phyloP scores from a whole-genome alignment of 2,888 invertebrate species.

The Emmelina monodactyla region DNA sequence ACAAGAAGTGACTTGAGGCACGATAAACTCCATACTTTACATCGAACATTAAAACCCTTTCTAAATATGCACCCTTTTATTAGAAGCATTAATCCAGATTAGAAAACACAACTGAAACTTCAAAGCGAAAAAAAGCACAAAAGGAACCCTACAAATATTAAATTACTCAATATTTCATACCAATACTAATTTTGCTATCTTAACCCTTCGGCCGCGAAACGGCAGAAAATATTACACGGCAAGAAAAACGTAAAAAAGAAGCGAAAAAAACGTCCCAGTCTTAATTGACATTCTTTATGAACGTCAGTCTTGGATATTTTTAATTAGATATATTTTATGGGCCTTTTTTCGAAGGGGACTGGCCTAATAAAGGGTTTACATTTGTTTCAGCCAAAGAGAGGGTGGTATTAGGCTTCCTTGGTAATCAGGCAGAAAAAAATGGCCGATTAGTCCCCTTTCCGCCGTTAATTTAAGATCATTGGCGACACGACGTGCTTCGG shows the following conservation, averaged over 20 bases:
- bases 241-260: conserved; percentile 29
- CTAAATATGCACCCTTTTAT: conserved; percentile 3
- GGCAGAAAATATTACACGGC: conserved; percentile 55
- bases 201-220: conserved; percentile 59
- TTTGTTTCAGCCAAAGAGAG: conserved; percentile 58
- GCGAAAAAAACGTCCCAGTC: conserved; percentile 40
- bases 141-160: conserved; percentile 44
- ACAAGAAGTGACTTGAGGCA: too few species aligned
- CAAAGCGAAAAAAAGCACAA: conserved; percentile 22
- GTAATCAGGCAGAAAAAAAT: conserved; percentile 65
- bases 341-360: conserved; percentile 58
- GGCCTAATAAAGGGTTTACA: conserved; percentile 61
- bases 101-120: conserved; percentile 19
- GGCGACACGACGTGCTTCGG: conserved; percentile 33
- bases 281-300: conserved; percentile 69
- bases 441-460: conserved; percentile 56
- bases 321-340: conserved; percentile 69
- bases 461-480: conserved; percentile 64
- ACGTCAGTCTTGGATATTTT: conserved; percentile 67
- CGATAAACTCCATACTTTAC: too few species aligned
- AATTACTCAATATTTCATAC: conserved; percentile 66
- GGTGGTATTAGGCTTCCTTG: conserved; percentile 60
- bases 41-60: conserved; percentile 2
- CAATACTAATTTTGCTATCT: conserved; percentile 66
- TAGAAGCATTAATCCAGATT: conserved; percentile 8